A percentile compares a stretch with the other conserved stretches of the same genome.
Conservation (phyloP, 2,113 vertebrate genomes). For the Grammomys surdaster region DNA sequence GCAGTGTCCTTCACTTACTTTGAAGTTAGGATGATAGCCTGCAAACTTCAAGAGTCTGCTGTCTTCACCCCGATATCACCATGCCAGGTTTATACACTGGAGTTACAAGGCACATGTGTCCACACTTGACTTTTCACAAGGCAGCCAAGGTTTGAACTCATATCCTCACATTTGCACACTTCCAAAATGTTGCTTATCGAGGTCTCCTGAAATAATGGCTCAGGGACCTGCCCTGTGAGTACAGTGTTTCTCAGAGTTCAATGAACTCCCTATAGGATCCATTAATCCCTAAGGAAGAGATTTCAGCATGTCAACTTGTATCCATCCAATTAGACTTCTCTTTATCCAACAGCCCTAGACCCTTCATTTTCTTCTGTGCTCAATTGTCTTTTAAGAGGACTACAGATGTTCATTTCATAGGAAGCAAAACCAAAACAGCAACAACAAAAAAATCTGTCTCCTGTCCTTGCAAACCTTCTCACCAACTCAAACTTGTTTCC, state of each 20-base stretch:
- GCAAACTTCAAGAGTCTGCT: not conserved
- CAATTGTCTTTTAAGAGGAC: not conserved
- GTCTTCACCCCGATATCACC: not conserved
- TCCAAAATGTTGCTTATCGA: not conserved
- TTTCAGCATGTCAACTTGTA: not conserved
- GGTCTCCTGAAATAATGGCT: not conserved
- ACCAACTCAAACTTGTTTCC: not conserved
- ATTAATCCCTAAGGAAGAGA: not conserved
- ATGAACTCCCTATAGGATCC: not conserved
- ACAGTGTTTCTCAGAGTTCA: not conserved
- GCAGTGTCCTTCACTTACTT: not conserved
- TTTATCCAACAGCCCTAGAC: not conserved
- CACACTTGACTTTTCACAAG: not conserved
- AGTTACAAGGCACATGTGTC: not conserved
- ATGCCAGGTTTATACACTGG: not conserved
- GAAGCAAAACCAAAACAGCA: not conserved
- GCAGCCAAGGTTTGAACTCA: not conserved
- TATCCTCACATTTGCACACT: not conserved
- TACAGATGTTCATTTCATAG: not conserved
- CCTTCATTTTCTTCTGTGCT: not conserved
- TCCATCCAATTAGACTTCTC: not conserved
- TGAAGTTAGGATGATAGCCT: no score
- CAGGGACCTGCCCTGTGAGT: not conserved
- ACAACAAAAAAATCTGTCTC: not conserved
- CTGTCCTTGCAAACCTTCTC: not conserved